Percentiles rank a stretch among this genome's conserved stretches.
These are phyloP conservation scores for Xerus rutilus DNA, from an alignment of 2,797 vertebrate genomes.

Conservation along the genomic window DNA sequence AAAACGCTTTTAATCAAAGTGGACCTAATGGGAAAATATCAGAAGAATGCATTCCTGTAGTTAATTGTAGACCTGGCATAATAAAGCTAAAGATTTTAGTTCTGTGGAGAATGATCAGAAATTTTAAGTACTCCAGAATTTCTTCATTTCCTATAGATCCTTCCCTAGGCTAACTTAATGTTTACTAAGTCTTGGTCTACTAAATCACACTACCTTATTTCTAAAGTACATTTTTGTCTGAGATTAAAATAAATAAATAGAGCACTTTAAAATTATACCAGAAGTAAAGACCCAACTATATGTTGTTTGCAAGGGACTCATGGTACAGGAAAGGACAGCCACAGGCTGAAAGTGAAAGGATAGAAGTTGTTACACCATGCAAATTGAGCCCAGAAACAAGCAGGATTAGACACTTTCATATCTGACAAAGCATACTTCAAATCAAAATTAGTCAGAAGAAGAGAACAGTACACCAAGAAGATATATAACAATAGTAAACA, in stretches of 20 bases:
- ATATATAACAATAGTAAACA: too few species aligned
- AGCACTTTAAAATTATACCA: constrained; percentile 43
- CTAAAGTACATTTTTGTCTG: background rate
- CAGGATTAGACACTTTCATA: too few species aligned
- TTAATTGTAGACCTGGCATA: constrained; percentile 5
- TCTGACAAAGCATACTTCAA: too few species aligned
- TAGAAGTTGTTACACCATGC: too few species aligned
- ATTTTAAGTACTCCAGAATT: background rate
- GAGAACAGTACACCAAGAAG: too few species aligned
- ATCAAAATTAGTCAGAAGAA: too few species aligned
- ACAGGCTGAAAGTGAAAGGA: too few species aligned
- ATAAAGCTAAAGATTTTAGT: constrained; percentile 40
- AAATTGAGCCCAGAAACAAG: too few species aligned
- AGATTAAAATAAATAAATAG: constrained; percentile 34
- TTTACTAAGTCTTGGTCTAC: constrained; percentile 15
- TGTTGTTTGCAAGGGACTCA: too few species aligned
- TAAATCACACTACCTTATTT: background rate
- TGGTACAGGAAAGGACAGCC: too few species aligned
- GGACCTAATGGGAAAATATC: background rate
- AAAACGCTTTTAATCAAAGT: background rate
- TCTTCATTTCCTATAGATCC: constrained; percentile 43
- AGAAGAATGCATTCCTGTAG: background rate
- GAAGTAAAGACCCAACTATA: background rate
- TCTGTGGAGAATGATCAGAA: constrained; percentile 37
- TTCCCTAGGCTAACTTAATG: background rate